Evolutionary conservation across 2,888 invertebrate genomes (phyloP).

Genomic region (Orthonevra nobilis): DNA sequence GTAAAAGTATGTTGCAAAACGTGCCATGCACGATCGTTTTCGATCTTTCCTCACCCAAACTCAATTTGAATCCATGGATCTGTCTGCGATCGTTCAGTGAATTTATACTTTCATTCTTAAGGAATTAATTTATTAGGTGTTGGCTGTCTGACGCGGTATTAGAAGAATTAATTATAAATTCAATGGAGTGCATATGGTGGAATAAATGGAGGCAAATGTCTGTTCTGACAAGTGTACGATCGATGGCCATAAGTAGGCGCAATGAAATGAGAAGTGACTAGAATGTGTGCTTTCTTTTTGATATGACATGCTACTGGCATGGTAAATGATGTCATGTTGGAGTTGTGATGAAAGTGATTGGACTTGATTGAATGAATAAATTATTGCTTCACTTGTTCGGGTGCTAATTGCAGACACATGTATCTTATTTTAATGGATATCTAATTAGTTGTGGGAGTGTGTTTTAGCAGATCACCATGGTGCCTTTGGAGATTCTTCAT

Average conservation of each 20-base stretch:
- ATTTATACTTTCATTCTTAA: slow-evolving; percentile 58
- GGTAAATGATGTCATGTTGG: slow-evolving; percentile 31
- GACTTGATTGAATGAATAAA: slow-evolving; percentile 12
- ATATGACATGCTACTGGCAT: not conserved
- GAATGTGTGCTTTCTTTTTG: slow-evolving; percentile 24
- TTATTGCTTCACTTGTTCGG: slow-evolving; percentile 20
- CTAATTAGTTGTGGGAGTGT: no score
- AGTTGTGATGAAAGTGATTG: slow-evolving; percentile 34
- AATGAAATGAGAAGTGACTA: slow-evolving; percentile 34
- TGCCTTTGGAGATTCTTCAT: no score
- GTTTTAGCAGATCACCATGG: no score
- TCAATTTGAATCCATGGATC: no score
- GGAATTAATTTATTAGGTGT: slow-evolving; percentile 41
- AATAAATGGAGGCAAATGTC: not conserved
- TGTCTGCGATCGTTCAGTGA: slow-evolving; percentile 10
- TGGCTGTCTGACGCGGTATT: slow-evolving; percentile 11
- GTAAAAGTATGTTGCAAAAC: slow-evolving; percentile 50
- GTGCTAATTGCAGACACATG: not conserved
- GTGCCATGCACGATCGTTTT: slow-evolving; percentile 38
- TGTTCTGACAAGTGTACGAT: slow-evolving; percentile 47
- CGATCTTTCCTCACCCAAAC: no score
- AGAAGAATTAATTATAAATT: slow-evolving; percentile 47
- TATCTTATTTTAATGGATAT: no score
- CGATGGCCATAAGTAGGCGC: slow-evolving; percentile 41
- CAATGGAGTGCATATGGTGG: slow-evolving; percentile 22